These are phyloP conservation scores for Toxotes lorentzi DNA, from an alignment of 2,797 vertebrate species.

Conservation along the genomic window DNA sequence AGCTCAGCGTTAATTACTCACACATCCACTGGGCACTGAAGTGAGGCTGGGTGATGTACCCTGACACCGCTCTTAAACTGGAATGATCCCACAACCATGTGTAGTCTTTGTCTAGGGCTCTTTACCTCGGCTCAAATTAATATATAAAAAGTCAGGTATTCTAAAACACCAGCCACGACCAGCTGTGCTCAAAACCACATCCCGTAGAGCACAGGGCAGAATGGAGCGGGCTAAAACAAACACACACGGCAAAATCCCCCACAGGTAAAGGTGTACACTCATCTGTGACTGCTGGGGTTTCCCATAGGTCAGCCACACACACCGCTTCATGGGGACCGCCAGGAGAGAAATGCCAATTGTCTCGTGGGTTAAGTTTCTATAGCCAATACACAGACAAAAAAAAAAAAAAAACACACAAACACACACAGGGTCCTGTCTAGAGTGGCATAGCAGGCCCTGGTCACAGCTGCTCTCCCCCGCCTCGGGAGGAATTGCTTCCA, in stretches of 20 bases:
- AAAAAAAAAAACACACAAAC: constrained; percentile 11
- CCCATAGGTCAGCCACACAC: constrained; percentile 73
- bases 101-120: constrained; percentile 14
- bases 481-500: constrained; percentile 90
- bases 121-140: constrained; percentile 18
- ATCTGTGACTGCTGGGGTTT: constrained; percentile 69
- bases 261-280: constrained; percentile 60
- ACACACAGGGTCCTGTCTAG: constrained; percentile 68
- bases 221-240: constrained; percentile 53
- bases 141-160: constrained; percentile 16
- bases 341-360: constrained; percentile 81
- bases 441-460: constrained; percentile 79
- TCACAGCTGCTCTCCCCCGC: constrained; percentile 87
- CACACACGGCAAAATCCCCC: constrained; percentile 29
- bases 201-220: constrained; percentile 2
- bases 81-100: constrained; percentile 27
- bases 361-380: constrained; percentile 70
- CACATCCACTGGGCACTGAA: constrained; percentile 60
- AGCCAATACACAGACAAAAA: constrained; percentile 42
- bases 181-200: neutral
- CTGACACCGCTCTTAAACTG: constrained; percentile 44
- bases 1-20: constrained; percentile 75
- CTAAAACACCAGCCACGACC: neutral
- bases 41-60: constrained; percentile 44
- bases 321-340: constrained; percentile 66